A percentile compares a stretch with the other conserved stretches of the same genome.
Conservation (phyloP, 2,797 vertebrate genomes). For the Enteromius mattozi region DNA sequence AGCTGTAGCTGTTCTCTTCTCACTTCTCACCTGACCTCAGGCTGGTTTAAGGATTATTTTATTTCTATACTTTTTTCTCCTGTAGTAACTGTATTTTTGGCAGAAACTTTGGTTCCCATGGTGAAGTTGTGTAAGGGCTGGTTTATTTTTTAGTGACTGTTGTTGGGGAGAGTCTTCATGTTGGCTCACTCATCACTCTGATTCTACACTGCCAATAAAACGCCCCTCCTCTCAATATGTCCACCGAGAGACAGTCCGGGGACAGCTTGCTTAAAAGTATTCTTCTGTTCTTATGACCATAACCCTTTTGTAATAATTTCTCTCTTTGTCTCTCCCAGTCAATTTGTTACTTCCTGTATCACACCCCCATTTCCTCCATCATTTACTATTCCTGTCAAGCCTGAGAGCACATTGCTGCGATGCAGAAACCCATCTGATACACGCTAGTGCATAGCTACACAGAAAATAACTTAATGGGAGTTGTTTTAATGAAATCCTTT, state of each 20-base stretch:
- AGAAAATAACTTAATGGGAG: conserved; percentile 21
- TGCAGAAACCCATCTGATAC: not conserved
- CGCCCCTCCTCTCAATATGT: conserved; percentile 52
- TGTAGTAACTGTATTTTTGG: not conserved
- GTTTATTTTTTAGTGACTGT: conserved; percentile 32
- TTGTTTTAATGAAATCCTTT: conserved; percentile 26
- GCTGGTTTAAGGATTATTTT: not conserved
- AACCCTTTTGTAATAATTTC: not conserved
- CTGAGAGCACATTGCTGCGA: conserved; percentile 8
- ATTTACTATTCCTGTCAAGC: conserved; percentile 13
- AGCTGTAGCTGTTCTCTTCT: conserved; percentile 9
- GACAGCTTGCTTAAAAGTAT: not conserved
- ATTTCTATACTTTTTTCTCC: not conserved
- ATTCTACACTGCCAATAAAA: conserved; percentile 41
- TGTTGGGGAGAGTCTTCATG: conserved; percentile 31
- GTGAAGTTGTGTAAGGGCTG: not conserved
- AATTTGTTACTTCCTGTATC: not conserved
- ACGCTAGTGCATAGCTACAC: conserved; percentile 5
- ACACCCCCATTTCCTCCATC: not conserved
- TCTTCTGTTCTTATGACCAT: not conserved
- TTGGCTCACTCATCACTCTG: conserved; percentile 20
- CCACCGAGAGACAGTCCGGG: not conserved
- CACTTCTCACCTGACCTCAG: not conserved
- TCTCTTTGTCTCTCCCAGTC: not conserved
- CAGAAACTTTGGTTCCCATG: not conserved